Base-by-base conservation (phyloP, 2,113 vertebrate species). In the Chamaetylas fuelleborni region DNA sequence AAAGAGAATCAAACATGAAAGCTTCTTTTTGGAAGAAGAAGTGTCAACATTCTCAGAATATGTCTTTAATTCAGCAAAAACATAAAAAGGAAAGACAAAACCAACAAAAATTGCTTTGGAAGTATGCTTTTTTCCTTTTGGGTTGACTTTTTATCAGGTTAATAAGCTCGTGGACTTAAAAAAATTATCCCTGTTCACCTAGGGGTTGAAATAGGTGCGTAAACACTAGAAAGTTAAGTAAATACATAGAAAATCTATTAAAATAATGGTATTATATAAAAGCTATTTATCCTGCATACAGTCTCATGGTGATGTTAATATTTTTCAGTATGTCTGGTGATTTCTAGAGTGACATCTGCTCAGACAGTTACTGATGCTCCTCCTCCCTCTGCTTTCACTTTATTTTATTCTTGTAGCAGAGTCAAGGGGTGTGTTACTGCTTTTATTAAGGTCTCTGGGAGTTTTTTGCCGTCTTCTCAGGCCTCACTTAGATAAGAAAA, bases 1-100 rank as follows among this genome's bases (percentile, higher is more conserved):
- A 87, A 92, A 93, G 47, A 62, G 43, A 91, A 72, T 6, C 12
- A 72, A 73, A 91, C 61, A 94, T 76, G 56, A 95, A 96, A 95
- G 66, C 26, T 65, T 61, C 33, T 82, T 88, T 94, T 78, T 73
- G 54, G 58, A 91, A 79, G 29, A 91, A 81, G 51, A 90, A 84
- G 60, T 91, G 80, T 88, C 91, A 88, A 67, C 88, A 81, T 88
- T 91, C 60, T 92, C 38, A 74, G 57, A 85, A 90, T 53, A 64
- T 1, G 2, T 33, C 31, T 89, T 91, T 76, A 90, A 82, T 77
- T 90, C 74, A 82, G 38, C 5, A 93, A 91, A 97, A 89, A 66
- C 8, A 82, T 43, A 43, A 48, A 91, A 86, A 80, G 29, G 14
- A 36, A 47, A 62, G 50, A 77, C 58, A 74, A 56, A 77, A 11